phyloP scores from a whole-genome alignment of 2,113 vertebrate species.

The Bujurquina vittata region DNA sequence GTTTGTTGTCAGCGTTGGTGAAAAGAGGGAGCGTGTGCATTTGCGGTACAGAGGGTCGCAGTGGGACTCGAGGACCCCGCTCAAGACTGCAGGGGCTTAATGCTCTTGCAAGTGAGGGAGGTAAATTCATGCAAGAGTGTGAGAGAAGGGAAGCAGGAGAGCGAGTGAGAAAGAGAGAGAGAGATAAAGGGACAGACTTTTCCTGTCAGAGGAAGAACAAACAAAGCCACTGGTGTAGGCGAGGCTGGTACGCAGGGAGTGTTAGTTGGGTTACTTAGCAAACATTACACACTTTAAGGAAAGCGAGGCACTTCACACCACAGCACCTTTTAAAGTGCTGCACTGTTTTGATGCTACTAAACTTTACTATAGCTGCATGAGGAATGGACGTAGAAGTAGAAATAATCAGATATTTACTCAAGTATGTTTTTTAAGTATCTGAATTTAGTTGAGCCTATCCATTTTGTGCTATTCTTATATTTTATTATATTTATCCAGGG shows the following conservation, averaged over 20 bases:
- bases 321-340: neutral
- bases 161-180: neutral
- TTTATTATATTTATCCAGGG: neutral
- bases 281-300: slow-evolving; percentile 52
- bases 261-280: slow-evolving; percentile 49
- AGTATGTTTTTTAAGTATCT: neutral
- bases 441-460: neutral
- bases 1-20: neutral
- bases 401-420: neutral
- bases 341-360: neutral
- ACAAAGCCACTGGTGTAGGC: slow-evolving; percentile 48
- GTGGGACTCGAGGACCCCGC: neutral
- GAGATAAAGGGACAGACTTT: slow-evolving; percentile 15
- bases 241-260: slow-evolving; percentile 53
- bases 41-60: neutral
- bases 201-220: slow-evolving; percentile 62
- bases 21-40: neutral
- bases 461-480: neutral
- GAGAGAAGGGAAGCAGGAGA: slow-evolving; percentile 5
- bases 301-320: slow-evolving; percentile 5
- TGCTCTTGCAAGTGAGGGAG: neutral
- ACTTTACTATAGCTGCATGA: neutral
- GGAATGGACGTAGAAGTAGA: rapidly evolving
- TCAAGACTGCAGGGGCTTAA: slow-evolving; percentile 15
- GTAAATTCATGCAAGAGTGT: neutral